A percentile compares a stretch with the other conserved stretches of the same genome.
Evolutionary conservation across 2,113 vertebrate genomes (phyloP).

Genomic region (Campylomormyrus numenius): DNA sequence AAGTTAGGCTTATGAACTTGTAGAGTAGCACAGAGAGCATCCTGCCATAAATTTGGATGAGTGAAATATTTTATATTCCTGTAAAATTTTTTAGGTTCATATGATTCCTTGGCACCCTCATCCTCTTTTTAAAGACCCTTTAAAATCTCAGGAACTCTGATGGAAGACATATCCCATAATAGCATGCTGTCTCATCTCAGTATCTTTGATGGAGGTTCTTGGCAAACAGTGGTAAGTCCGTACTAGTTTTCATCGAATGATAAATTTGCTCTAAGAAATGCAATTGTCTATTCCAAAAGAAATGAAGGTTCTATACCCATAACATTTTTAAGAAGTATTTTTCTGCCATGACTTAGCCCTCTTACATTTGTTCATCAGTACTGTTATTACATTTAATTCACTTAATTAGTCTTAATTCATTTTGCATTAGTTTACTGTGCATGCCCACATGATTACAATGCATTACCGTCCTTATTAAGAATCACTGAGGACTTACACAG

Average conservation of each 20-base stretch:
- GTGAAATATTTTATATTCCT: constrained; percentile 1
- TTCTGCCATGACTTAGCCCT: background rate
- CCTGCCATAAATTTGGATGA: background rate
- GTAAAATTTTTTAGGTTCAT: constrained; percentile 46
- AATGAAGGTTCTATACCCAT: background rate
- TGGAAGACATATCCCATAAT: constrained; percentile 41
- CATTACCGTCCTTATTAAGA: background rate
- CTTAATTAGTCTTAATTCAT: background rate
- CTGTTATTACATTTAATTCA: background rate
- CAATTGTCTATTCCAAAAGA: constrained; percentile 26
- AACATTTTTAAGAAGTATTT: background rate
- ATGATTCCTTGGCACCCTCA: constrained; percentile 23
- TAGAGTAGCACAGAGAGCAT: background rate
- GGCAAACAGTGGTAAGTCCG: constrained; percentile 42
- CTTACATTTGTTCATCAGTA: background rate
- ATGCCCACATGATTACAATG: background rate
- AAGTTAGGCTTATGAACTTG: background rate
- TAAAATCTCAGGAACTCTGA: constrained; percentile 43
- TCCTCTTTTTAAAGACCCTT: constrained; percentile 38
- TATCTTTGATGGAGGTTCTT: constrained; percentile 60
- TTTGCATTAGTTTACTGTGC: background rate
- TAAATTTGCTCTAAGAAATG: constrained; percentile 42
- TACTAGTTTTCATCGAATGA: constrained; percentile 42
- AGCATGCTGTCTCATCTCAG: constrained; percentile 42
- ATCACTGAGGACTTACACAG: background rate